Evolutionary conservation across 2,113 vertebrate species (phyloP).

Genomic region (Jaculus jaculus): DNA sequence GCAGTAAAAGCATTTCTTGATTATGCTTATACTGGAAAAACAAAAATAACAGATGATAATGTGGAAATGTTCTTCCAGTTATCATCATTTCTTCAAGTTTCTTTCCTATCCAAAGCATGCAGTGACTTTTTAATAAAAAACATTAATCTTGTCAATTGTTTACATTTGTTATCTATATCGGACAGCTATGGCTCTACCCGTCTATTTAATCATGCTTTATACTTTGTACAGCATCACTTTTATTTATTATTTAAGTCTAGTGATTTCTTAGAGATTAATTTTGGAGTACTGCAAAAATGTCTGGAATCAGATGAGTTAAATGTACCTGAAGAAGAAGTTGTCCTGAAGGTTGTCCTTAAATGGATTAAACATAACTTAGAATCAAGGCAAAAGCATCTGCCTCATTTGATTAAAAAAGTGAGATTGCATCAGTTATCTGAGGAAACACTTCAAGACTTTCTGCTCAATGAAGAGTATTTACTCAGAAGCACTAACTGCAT

Average conservation of each 20-base stretch:
- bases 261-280: conserved; percentile 95
- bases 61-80: conserved; percentile 97
- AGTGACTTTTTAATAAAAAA: conserved; percentile 95
- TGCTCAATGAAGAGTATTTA: conserved; percentile 86
- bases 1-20: conserved; percentile 94
- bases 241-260: conserved; percentile 88
- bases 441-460: conserved; percentile 85
- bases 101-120: conserved; percentile 93
- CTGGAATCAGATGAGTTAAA: conserved; percentile 90
- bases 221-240: conserved; percentile 93
- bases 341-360: conserved; percentile 89
- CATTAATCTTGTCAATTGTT: conserved; percentile 93
- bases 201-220: conserved; percentile 88
- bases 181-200: conserved; percentile 93
- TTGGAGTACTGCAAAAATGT: conserved; percentile 89
- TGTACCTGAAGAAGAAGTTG: conserved; percentile 92
- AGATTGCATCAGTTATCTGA: conserved; percentile 93
- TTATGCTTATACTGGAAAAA: conserved; percentile 95
- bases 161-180: conserved; percentile 92
- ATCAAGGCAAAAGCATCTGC: conserved; percentile 87
- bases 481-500: conserved; percentile 85
- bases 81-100: conserved; percentile 96
- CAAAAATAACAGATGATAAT: conserved; percentile 94
- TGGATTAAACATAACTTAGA: conserved; percentile 91
- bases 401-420: conserved; percentile 89